Percentiles rank a stretch among this genome's conserved stretches.
Conservation (phyloP, 2,113 vertebrate genomes). For the Gracilinanus agilis region DNA sequence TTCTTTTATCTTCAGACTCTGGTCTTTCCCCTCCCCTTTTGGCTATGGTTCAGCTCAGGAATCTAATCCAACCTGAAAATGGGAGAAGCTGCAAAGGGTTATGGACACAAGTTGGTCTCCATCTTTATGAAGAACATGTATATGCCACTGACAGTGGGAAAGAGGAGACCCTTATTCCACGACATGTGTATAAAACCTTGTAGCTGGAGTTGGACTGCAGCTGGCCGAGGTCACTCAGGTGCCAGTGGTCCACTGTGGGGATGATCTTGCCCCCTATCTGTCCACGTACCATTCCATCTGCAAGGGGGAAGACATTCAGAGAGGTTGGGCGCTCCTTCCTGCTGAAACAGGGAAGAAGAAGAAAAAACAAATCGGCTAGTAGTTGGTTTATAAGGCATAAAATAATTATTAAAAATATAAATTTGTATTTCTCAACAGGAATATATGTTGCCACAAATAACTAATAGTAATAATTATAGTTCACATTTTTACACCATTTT, state of each 20-base stretch:
- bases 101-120: constrained; percentile 66
- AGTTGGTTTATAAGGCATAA: background rate
- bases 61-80: background rate
- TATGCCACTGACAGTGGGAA: constrained; percentile 49
- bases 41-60: background rate
- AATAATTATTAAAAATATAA: background rate
- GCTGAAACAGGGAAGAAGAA: constrained; percentile 82
- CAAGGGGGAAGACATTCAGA: constrained; percentile 94
- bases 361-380: constrained; percentile 39
- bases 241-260: constrained; percentile 94
- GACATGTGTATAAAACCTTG: constrained; percentile 93
- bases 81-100: constrained; percentile 79
- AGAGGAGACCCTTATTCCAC: constrained; percentile 74
- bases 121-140: constrained; percentile 63
- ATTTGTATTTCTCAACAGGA: background rate
- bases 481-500: background rate
- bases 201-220: constrained; percentile 93
- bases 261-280: constrained; percentile 94
- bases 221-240: constrained; percentile 94
- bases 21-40: background rate
- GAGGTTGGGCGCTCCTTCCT: constrained; percentile 97
- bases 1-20: background rate
- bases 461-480: background rate
- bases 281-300: constrained; percentile 98
- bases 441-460: background rate